A percentile compares a stretch with the other conserved stretches of the same genome.
phyloP scores from a whole-genome alignment of 2,113 vertebrate species.

The Oceanodroma tethys region DNA sequence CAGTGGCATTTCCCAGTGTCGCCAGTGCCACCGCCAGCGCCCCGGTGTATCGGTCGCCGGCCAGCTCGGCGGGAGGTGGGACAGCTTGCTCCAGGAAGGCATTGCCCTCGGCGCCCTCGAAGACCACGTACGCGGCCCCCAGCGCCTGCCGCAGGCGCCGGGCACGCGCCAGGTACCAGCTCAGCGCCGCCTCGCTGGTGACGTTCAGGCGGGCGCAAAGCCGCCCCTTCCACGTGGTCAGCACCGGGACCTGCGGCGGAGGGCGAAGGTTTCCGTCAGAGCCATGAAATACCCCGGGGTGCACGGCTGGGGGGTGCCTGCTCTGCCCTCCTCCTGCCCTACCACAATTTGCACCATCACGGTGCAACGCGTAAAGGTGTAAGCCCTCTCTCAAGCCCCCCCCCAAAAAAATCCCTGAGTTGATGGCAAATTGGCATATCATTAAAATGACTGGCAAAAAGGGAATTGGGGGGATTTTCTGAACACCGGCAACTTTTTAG shows the following conservation, averaged over 20 bases:
- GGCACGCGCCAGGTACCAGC: conserved; percentile 83
- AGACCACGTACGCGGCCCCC: conserved; percentile 75
- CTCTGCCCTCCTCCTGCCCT: too few relatives aligned
- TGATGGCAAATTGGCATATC: background rate
- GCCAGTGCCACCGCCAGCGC: conserved; percentile 74
- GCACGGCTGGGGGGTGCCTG: accelerated
- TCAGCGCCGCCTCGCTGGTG: conserved; percentile 76
- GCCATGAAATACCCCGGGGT: accelerated
- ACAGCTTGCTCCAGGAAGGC: conserved; percentile 75
- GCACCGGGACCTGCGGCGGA: conserved; percentile 74
- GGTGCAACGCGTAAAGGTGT: accelerated
- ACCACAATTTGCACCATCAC: accelerated
- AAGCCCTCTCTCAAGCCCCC: accelerated
- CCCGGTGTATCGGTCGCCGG: conserved; percentile 74
- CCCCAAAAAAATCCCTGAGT: accelerated
- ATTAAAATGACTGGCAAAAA: accelerated
- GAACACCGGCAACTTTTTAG: background rate
- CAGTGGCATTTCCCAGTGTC: conserved; percentile 74
- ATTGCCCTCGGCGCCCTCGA: conserved; percentile 83
- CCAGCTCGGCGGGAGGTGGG: conserved; percentile 32
- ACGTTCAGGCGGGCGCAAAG: conserved; percentile 85
- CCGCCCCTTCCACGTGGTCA: conserved; percentile 82
- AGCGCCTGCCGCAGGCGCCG: conserved; percentile 69
- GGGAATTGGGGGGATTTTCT: background rate
- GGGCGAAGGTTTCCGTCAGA: background rate